Conservation (phyloP, 2,113 vertebrate species). For the Pimephales promelas region DNA sequence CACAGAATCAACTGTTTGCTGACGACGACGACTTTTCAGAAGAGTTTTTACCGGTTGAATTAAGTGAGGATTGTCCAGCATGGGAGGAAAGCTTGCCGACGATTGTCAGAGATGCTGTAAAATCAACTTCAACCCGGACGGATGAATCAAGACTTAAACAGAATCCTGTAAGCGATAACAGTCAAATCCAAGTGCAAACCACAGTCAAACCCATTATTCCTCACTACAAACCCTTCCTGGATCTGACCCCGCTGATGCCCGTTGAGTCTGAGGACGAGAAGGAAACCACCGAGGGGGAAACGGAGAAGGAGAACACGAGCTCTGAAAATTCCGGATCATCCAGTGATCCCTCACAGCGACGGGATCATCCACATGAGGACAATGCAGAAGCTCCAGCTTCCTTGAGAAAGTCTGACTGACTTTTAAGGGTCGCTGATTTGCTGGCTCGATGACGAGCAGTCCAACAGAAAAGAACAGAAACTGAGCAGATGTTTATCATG, state of each 20-base stretch:
- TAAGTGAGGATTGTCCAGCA: constrained; percentile 21
- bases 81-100: constrained; percentile 33
- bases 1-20: not conserved
- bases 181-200: constrained; percentile 57
- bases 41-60: constrained; percentile 44
- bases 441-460: too few species aligned
- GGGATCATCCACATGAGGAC: not conserved
- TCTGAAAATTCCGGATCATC: not conserved
- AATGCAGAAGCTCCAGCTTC: not conserved
- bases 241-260: constrained; percentile 69
- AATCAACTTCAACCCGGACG: not conserved
- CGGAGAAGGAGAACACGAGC: constrained; percentile 47
- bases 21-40: constrained; percentile 25
- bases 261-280: constrained; percentile 58
- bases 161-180: not conserved
- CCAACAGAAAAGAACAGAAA: not conserved
- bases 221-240: constrained; percentile 62
- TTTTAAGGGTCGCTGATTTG: not conserved
- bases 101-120: not conserved
- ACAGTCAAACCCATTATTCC: constrained; percentile 53
- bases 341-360: not conserved
- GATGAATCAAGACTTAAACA: not conserved
- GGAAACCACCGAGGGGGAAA: constrained; percentile 57
- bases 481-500: not conserved
- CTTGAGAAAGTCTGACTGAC: not conserved